Percentiles rank a stretch among this genome's conserved stretches.
These are phyloP conservation scores for Alcedo atthis DNA, from an alignment of 2,797 vertebrate species.

Conservation along the genomic window DNA sequence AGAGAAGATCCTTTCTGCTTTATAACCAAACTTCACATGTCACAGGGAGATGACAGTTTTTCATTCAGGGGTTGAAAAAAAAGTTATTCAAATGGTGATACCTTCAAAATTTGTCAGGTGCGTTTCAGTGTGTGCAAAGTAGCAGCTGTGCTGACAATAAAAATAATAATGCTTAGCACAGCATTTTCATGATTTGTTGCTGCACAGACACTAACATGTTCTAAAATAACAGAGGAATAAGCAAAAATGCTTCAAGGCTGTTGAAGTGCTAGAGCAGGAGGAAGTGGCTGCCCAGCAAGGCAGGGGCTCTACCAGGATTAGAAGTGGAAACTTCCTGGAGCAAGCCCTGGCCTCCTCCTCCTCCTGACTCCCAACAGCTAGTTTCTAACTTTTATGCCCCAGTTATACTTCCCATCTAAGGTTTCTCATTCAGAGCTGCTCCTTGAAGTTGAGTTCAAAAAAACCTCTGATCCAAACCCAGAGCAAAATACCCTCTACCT, in stretches of 20 bases:
- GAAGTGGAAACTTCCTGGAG: neutral
- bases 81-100: neutral
- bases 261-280: neutral
- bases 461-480: neutral
- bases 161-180: neutral
- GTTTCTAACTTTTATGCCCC: neutral
- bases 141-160: neutral
- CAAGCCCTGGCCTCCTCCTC: neutral
- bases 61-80: neutral
- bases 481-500: neutral
- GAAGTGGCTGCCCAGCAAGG: neutral
- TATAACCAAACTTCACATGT: neutral
- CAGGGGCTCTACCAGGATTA: neutral
- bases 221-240: neutral
- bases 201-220: neutral
- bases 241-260: neutral
- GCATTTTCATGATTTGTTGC: neutral
- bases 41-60: neutral
- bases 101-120: neutral
- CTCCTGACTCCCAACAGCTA: neutral
- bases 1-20: neutral
- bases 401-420: neutral
- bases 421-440: neutral
- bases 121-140: neutral
- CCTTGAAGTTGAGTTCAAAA: neutral